Base-by-base conservation (phyloP, 2,113 vertebrate species). In the Sporophila hypoxantha region DNA sequence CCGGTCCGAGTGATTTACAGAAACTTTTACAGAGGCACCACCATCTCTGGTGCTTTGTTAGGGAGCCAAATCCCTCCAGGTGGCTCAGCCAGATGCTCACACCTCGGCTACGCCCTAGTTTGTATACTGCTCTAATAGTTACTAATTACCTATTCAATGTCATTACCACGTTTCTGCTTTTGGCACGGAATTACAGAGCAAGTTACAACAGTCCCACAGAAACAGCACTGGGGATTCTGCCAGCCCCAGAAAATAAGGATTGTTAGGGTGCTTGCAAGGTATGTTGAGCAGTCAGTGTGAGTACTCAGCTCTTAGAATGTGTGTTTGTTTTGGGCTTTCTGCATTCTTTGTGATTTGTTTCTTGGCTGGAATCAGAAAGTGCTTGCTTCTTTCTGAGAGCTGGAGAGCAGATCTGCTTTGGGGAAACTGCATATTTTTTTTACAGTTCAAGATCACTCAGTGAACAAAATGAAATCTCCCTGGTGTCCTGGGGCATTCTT, bases 101-200 rank as follows among this genome's bases (percentile, higher is more conserved):
- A 76, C 95, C 95, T 95, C 87, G 94, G 89, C 95, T 90, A 96
- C 96, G 85, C 96, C 97, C 96, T 95, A 60, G 95, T 96, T 96
- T 94, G 96, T 97, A 96, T 95, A 95, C 36, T 77, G 94, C 94
- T 97, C 95, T 97, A 97, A 97, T 96, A 96, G 96, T 94, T 76
- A 97, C 96, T 97, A 97, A 97, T 97, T 97, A 97, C 95, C 95
- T 94, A 84, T 26, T 95, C 95, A 93, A 88, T 95, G 96, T 96
- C 96, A 96, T 95, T 89, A 95, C 93, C 74, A 83, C 69, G 86
- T 90, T 95, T 94, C 37, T 95, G 89, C 87, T 94, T 90, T 94
- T 95, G 95, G 96, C 96, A 93, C 95, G 75, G 62, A 56, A 59
- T 77, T 94, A 22, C 69, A 47, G 95, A 96, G 94, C 97, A 97